phyloP scores from a whole-genome alignment of 2,113 vertebrate species.

The Platanista minor region DNA sequence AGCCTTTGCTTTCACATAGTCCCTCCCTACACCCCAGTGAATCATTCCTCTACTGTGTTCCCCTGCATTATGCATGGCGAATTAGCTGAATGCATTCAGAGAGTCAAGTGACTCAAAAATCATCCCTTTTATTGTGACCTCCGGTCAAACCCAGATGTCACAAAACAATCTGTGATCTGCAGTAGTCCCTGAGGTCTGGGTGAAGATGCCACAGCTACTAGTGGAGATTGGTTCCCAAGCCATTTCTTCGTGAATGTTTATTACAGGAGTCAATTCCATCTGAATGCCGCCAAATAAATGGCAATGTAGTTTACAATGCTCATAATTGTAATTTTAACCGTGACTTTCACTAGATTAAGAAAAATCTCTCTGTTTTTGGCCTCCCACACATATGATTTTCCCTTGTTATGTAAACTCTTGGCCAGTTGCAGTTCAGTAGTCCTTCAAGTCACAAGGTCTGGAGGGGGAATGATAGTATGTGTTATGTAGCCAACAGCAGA shows the following conservation, averaged over 20 bases:
- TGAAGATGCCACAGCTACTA: slow-evolving; percentile 17
- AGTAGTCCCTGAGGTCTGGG: neutral
- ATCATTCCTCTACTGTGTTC: neutral
- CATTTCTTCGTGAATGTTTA: neutral
- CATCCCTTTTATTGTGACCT: slow-evolving; percentile 14
- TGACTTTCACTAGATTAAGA: slow-evolving; percentile 42
- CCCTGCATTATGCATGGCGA: neutral
- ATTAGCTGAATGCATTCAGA: neutral
- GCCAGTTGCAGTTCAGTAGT: neutral
- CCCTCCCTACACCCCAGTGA: neutral
- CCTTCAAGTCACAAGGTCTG: neutral
- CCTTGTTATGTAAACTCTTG: neutral
- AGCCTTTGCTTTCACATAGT: neutral
- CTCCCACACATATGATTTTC: neutral
- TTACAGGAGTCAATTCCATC: neutral
- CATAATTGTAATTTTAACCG: neutral
- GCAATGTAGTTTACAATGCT: neutral
- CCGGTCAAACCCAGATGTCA: slow-evolving; percentile 26
- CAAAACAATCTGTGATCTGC: slow-evolving; percentile 26
- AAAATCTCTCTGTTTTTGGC: neutral
- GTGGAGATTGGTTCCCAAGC: neutral
- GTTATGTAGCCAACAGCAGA: neutral
- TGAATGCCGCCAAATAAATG: slow-evolving; percentile 5
- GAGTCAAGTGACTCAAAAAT: neutral
- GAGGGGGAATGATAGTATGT: neutral